Evolutionary conservation across 2,113 vertebrate species (phyloP), one percentile per base, ranked within the genome.

Genomic region (Pomatostomus ruficeps): DNA sequence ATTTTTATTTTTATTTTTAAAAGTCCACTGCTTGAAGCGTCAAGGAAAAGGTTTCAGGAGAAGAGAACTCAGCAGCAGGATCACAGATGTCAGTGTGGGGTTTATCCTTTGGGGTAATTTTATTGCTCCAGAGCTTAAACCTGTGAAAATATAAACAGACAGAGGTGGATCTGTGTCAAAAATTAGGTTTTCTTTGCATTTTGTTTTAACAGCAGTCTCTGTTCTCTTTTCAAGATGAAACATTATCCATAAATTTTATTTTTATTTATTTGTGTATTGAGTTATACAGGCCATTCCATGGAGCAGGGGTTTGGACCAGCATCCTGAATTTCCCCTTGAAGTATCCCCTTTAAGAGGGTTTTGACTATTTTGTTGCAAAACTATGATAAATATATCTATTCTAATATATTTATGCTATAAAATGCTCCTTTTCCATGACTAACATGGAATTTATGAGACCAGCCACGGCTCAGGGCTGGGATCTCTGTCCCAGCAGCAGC

Each of bases 91-190:
- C 79, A 96, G 55, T 24, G 84, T 22, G 15, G 46, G 68, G 21
- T 38, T 31, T 24, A 36, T 43, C 28, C 16, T 58, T 55, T 81
- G 86, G 40, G 85, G 75, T n/a, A 59, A 25, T 22, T 91, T 83
- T 61, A 28, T 48, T 88, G 62, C 95, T 94, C 61, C 85, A 42
- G 98, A 98, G 84, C 88, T 98, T 88, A 98, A 94, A 96, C 98
- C 98, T 98, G 93, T 22, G 71, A 96, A 96, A 86, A 91, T 9
- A 91, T 0, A 85, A 94, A 59, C 24, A 84, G 42, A 16, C 15
- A 38, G 11, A 75, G 62, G n/a, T 28, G 63, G 19, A 65, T 19
- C 24, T 68, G 16, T 40, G 16, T 40, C 35, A 61, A 21, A 72
- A 49, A 25, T 13, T 11, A 3, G 3, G 4, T 58, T 90, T 80